Evolutionary conservation across 2,888 invertebrate genomes (phyloP).

Genomic region (Endomychus coccineus): DNA sequence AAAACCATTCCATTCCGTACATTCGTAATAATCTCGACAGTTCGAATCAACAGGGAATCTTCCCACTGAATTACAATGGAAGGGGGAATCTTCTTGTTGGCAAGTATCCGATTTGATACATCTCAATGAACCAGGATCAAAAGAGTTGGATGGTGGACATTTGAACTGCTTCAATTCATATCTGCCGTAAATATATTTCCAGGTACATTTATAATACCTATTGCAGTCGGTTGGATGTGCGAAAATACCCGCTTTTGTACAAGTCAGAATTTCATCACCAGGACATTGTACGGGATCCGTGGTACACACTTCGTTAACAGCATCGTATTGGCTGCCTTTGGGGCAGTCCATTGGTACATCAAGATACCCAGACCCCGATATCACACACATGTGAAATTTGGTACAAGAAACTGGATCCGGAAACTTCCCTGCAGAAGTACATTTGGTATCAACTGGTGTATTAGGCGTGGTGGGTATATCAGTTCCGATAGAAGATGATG

Average conservation of each 20-base stretch:
- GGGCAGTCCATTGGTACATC: conserved; percentile 30
- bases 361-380: conserved; percentile 19
- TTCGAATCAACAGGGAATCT: conserved; percentile 41
- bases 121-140: conserved; percentile 37
- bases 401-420: conserved; percentile 29
- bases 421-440: conserved; percentile 28
- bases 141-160: conserved; percentile 45
- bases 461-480: not conserved
- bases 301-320: conserved; percentile 27
- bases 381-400: conserved; percentile 31
- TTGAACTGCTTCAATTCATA: conserved; percentile 47
- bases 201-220: conserved; percentile 49
- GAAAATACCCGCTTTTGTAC: conserved; percentile 43
- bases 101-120: conserved; percentile 47
- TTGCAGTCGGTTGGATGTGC: conserved; percentile 46
- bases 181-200: conserved; percentile 46
- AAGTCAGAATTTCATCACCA: conserved; percentile 25
- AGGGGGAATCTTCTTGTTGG: conserved; percentile 33
- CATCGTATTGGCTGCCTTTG: conserved; percentile 26
- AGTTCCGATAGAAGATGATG: not conserved
- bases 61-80: conserved; percentile 40
- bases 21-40: conserved; percentile 46
- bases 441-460: conserved; percentile 22
- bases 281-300: conserved; percentile 32
- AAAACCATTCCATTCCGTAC: conserved; percentile 37